Base-by-base conservation (phyloP, 2,888 invertebrate species). In the Chloroclysta siterata region DNA sequence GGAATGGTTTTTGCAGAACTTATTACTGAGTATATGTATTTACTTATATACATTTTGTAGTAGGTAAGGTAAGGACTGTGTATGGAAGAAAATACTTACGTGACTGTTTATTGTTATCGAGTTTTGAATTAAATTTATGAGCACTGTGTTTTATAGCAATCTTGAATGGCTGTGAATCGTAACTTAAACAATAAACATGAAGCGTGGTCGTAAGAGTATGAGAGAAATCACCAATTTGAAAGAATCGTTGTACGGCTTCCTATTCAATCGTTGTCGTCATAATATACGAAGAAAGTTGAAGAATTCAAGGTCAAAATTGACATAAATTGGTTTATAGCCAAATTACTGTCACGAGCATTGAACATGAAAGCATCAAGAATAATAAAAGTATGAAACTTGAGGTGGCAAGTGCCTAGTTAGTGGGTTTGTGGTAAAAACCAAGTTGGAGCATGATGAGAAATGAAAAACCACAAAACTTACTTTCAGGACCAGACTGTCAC, bases 381-480 rank as follows among this genome's bases (percentile, higher is more conserved):
- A 11, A 11, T 39, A 33, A 6, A 8, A 7, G 11, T 39, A 3
- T 3, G 4, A 54, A 28, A 17, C 3, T 5, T 8, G 8, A 15
- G 15, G 14, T 44, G 5, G 33, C n/a, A 7, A 44, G 44, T 15
- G n/a, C 33, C 1, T n/a, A 2, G 44, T 46, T 17, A 46, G 17
- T 47, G 22, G 22, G 33, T 46, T 55, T 29, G 56, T 48, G 48
- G 36, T 56, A 22, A 39, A 39, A 39, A 56, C 15, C 22, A 48
- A n/a, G n/a, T 22, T 13, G 39, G 36, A 2, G 29, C 14, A 11
- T 17, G 11, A 10, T 15, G 17, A 44, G 7, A 15, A 44, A 15
- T 8, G 14, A 6, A 15, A 36, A 33, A 15, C 51, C 36, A 33
- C 51, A 54, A 29, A 53, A 53, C n/a, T 41, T 41, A 53, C 41